Conservation (phyloP, 1,140 invertebrate genomes). For the Andricus grossulariae region DNA sequence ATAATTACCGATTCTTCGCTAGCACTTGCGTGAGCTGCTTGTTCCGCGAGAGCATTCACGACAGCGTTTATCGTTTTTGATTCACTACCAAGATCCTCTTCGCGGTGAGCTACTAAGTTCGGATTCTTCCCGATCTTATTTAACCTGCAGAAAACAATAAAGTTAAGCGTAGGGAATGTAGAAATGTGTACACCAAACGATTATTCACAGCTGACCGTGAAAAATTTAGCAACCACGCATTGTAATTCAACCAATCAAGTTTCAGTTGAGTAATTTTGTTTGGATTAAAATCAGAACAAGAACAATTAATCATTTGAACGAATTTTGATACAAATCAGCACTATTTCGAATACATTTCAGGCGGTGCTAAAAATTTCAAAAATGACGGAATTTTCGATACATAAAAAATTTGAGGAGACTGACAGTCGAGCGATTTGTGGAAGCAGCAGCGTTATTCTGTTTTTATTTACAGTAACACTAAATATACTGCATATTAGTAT, state of each 20-base stretch:
- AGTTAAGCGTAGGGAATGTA: constrained; percentile 76
- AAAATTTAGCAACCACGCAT: constrained; percentile 64
- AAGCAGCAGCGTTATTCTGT: constrained; percentile 44
- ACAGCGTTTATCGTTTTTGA: constrained; percentile 94
- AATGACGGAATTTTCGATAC: constrained; percentile 64
- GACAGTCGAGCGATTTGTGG: constrained; percentile 58
- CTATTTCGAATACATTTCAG: not conserved
- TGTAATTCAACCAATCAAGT: not conserved
- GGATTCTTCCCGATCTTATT: constrained; percentile 99
- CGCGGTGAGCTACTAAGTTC: constrained; percentile 93
- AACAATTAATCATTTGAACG: too few species aligned
- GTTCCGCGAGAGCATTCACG: constrained; percentile 91
- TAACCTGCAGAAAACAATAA: constrained; percentile 80
- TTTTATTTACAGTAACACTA: not conserved
- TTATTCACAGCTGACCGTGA: constrained; percentile 70
- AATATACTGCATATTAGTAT: constrained; percentile 16
- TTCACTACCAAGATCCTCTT: constrained; percentile 91
- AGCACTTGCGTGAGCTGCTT: constrained; percentile 88
- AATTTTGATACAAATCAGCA: constrained; percentile 4
- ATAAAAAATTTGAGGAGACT: constrained; percentile 59
- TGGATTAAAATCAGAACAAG: too few species aligned
- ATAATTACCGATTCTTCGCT: constrained; percentile 83
- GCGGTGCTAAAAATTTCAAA: constrained; percentile 56
- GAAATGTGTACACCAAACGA: constrained; percentile 69
- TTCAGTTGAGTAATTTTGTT: too few species aligned